Evolutionary conservation across 1,140 invertebrate species (phyloP), one percentile per base, ranked within the genome.

Genomic region (Calephelis nemesis): DNA sequence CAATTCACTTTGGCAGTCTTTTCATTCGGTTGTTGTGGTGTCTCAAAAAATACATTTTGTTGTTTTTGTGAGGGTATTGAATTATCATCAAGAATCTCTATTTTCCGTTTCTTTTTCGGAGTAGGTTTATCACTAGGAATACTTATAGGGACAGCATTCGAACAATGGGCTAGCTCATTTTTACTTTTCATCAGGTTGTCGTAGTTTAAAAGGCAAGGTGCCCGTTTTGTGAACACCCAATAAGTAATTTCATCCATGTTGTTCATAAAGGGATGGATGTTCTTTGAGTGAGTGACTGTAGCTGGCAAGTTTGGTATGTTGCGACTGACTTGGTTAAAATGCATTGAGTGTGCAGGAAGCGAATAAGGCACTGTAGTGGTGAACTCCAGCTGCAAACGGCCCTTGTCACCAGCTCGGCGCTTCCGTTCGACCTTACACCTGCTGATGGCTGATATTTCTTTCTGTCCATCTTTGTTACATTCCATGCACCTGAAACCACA

Each of bases 171-270:
- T 69, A 83, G 72, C 63, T 81, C 81, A 70, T 68, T 73, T 54
- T 83, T 78, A 65, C 81, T 84, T 66, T 85, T 86, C n/a, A 82
- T 75, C 40, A 81, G 70, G 72, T 83, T 85, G 47, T 90, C 83
- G 77, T 86, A 88, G 42, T 84, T 81, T 60, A 83, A 83, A 50
- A 91, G 82, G 77, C 87, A 91, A 1, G 88, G 87, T 11, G 87
- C 87, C 63, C 87, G 72, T 65, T 87, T 86, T 0, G 88, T 88
- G 65, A 79, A 78, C 19, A 91, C 81, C 88, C 88, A 91, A 68
- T 84, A 91, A 5, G 82, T 80, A 77, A 91, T 91, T 71, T 88
- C 87, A 65, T 91, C 87, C 87, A 91, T 88, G 69, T 83, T 84
- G 80, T 72, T 88, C 83, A 89, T 88, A 87, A 89, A 85, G 85